A percentile compares a stretch with the other conserved stretches of the same genome.
phyloP scores from a whole-genome alignment of 2,888 invertebrate genomes.

The Rhagophthalmus giganteus region DNA sequence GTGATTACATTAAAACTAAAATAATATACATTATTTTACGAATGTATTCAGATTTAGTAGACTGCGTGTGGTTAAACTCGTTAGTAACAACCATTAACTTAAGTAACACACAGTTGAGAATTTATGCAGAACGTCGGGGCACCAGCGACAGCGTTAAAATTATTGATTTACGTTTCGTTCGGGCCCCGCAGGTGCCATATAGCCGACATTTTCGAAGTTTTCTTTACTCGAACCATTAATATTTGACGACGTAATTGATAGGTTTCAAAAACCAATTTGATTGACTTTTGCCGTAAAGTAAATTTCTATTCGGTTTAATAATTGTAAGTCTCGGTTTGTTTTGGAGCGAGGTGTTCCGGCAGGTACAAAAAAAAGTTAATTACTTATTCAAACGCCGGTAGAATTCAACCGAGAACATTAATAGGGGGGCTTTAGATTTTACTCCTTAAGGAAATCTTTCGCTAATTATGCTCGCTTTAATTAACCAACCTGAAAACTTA shows the following conservation, averaged over 20 bases:
- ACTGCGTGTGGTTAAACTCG: conserved; percentile 9
- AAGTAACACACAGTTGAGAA: conserved; percentile 4
- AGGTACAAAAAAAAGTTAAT: conserved; percentile 10
- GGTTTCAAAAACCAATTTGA: too few relatives aligned
- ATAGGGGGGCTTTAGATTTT: conserved; percentile 7
- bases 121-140: too few relatives aligned
- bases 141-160: too few relatives aligned
- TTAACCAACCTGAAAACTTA: conserved; percentile 12
- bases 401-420: conserved; percentile 10
- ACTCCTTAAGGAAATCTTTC: conserved; percentile 13
- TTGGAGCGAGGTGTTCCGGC: too few relatives aligned
- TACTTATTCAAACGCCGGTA: conserved; percentile 2
- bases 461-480: conserved; percentile 15
- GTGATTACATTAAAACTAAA: conserved; percentile 2
- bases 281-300: too few relatives aligned
- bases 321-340: too few relatives aligned
- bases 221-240: too few relatives aligned
- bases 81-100: conserved; percentile 8
- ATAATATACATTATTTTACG: conserved; percentile 4
- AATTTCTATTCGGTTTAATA: too few relatives aligned
- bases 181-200: too few relatives aligned
- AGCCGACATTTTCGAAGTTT: too few relatives aligned
- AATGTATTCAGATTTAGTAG: conserved; percentile 1
- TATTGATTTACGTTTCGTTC: too few relatives aligned
- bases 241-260: too few relatives aligned